Evolutionary conservation across 2,797 vertebrate genomes (phyloP).

Genomic region (Protonibea diacanthus): DNA sequence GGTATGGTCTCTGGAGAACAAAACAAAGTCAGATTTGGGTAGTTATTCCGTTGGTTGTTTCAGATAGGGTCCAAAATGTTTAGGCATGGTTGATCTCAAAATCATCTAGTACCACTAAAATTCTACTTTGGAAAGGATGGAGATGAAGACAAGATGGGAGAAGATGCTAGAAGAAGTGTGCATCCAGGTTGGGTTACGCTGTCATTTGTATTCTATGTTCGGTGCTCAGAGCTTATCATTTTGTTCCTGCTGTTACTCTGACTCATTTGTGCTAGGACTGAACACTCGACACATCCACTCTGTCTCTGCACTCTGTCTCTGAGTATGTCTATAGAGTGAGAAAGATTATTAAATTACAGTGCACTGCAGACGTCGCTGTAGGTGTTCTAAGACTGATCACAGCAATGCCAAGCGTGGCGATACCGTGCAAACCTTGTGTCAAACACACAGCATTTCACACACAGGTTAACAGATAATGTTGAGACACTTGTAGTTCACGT

Average conservation of each 20-base stretch:
- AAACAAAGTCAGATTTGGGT: background rate
- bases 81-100: background rate
- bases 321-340: slow-evolving; percentile 37
- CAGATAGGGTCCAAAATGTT: background rate
- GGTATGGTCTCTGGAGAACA: background rate
- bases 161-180: slow-evolving; percentile 14
- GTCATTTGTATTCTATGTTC: slow-evolving; percentile 63
- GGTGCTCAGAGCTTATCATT: slow-evolving; percentile 68
- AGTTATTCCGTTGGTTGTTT: background rate
- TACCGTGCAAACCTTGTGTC: background rate
- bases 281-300: slow-evolving; percentile 45
- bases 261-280: slow-evolving; percentile 56
- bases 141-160: slow-evolving; percentile 11
- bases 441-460: slow-evolving; percentile 5
- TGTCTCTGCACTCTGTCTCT: slow-evolving; percentile 37
- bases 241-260: slow-evolving; percentile 63
- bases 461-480: slow-evolving; percentile 25
- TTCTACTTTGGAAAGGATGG: background rate
- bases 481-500: slow-evolving; percentile 27
- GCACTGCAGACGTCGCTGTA: slow-evolving; percentile 20
- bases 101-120: slow-evolving; percentile 1
- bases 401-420: background rate
- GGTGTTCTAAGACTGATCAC: slow-evolving; percentile 23
- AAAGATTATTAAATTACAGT: slow-evolving; percentile 54
- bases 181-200: slow-evolving; percentile 37